phyloP scores from a whole-genome alignment of 2,113 vertebrate species.

The Ifrita kowaldi region DNA sequence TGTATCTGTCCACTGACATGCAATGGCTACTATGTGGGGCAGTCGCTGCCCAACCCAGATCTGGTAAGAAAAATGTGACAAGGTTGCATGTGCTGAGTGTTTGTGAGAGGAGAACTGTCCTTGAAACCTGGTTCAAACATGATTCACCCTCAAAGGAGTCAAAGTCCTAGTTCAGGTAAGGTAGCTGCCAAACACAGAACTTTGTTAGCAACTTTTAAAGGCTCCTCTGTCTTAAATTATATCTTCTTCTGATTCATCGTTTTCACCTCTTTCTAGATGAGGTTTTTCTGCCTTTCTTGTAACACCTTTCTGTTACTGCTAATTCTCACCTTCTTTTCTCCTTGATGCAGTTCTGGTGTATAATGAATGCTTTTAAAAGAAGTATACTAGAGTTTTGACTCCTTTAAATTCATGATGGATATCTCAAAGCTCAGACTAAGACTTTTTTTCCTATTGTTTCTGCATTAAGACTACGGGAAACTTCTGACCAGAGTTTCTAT shows the following conservation, averaged over 20 bases:
- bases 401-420: background rate
- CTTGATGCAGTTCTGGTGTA: background rate
- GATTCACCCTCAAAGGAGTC: conserved; percentile 42
- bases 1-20: background rate
- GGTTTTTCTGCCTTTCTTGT: background rate
- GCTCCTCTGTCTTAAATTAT: background rate
- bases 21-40: background rate
- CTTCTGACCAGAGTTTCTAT: background rate
- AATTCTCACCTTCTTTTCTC: background rate
- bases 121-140: conserved; percentile 53
- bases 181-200: conserved; percentile 33
- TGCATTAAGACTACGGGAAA: background rate
- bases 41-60: background rate
- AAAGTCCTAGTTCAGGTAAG: conserved; percentile 55
- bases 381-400: background rate
- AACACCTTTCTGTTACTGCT: background rate
- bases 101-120: conserved; percentile 15
- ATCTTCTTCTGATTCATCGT: background rate
- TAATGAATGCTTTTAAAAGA: background rate
- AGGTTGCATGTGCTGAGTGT: background rate
- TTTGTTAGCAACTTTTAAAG: conserved; percentile 29
- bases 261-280: background rate
- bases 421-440: background rate
- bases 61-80: background rate
- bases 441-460: background rate